Evolutionary conservation across 2,113 vertebrate genomes (phyloP).

Genomic region (Trichomycterus rosablanca): DNA sequence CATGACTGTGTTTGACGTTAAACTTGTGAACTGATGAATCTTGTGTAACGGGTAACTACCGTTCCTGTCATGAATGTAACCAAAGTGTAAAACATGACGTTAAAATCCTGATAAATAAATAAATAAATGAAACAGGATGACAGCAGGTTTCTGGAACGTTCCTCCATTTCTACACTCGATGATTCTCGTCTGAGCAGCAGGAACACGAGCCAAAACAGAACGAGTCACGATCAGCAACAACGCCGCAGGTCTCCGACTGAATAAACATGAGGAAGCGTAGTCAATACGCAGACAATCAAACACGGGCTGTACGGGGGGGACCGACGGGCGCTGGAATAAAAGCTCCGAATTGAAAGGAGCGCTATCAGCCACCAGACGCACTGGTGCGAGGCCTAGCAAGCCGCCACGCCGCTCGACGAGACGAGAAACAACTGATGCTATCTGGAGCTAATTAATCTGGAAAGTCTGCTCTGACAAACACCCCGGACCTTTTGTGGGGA

Average conservation of each 20-base stretch:
- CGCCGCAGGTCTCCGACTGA: constrained; percentile 35
- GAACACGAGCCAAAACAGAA: constrained; percentile 5
- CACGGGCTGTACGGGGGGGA: constrained; percentile 10
- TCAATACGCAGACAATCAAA: constrained; percentile 44
- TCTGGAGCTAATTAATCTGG: constrained; percentile 43
- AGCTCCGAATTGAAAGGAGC: constrained; percentile 34
- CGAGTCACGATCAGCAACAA: constrained; percentile 18
- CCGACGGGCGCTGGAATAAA: constrained; percentile 27
- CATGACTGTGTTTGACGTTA: too few relatives aligned
- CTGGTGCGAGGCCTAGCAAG: constrained; percentile 24
- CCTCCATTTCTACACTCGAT: too few relatives aligned
- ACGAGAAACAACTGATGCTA: constrained; percentile 30
- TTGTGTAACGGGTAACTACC: too few relatives aligned
- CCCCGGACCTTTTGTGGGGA: constrained; percentile 12
- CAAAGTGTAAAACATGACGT: too few relatives aligned
- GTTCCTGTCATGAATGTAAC: too few relatives aligned
- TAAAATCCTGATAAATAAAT: too few relatives aligned
- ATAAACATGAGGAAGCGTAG: constrained; percentile 46
- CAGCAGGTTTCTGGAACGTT: too few relatives aligned
- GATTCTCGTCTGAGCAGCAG: not conserved
- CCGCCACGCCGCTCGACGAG: constrained; percentile 24
- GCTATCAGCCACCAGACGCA: constrained; percentile 30
- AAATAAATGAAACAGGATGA: too few relatives aligned
- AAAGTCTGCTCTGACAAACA: constrained; percentile 32
- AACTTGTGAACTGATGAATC: too few relatives aligned